Base-by-base conservation (phyloP, 2,888 invertebrate species). In the Nesidiocoris tenuis region DNA sequence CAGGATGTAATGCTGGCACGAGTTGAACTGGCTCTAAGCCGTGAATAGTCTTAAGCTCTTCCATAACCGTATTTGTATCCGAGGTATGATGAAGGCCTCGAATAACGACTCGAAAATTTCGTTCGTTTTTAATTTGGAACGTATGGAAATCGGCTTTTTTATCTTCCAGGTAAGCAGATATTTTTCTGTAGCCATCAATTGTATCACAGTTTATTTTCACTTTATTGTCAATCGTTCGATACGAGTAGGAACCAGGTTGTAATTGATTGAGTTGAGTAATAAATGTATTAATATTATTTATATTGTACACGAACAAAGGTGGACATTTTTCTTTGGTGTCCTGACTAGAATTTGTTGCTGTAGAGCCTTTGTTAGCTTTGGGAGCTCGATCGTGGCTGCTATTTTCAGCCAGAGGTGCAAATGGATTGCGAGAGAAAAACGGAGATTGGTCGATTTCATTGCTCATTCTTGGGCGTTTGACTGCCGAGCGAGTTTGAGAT, bases 181-280 rank as follows among this genome's bases (percentile, higher is more conserved):
- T 39, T n/a, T 24, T 72, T 61, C 61, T 66, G 1, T 72, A 61
- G 9, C 19, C 72, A n/a, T 61, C 61, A 24, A 72, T 23, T 1
- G 61, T 72, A 2, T 61, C 25, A 7, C 12, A 18, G 61, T 59
- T 72, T 1, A 25, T 2, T 24, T 61, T 72, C 3, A 72, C 23
- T 59, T 77, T 24, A 22, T 22, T 64, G 12, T 18, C 12, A 7
- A 18, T 61, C n/a, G 61, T 18, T 9, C 17, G 61, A 12, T 61
- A 7, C 16, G 17, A 16, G 18, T 63, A 79, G 23, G 68, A 82
- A 83, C 78, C 81, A 82, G 82, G n/a, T n/a, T n/a, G n/a, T n/a
- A n/a, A n/a, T n/a, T n/a, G n/a, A n/a, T n/a, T n/a, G n/a, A n/a
- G n/a, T n/a, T n/a, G n/a, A n/a, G n/a, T n/a, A n/a, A n/a, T n/a